Evolutionary conservation across 64 coral and sea anemone species (phyloP), one percentile per base, ranked within the genome.

Genomic region (Montipora cactus): DNA sequence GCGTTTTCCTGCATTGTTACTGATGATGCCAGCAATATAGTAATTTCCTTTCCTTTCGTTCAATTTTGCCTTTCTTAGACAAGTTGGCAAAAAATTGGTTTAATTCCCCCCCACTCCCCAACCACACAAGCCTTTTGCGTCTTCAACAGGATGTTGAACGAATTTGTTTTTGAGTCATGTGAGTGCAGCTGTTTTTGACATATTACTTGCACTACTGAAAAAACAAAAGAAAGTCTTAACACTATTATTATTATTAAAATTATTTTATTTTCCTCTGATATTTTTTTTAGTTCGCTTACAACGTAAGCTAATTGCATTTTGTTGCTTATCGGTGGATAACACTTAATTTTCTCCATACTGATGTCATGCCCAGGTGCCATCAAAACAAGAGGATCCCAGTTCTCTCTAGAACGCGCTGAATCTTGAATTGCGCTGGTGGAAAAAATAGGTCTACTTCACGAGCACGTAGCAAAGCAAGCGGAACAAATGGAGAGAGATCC

Each of bases 401-500:
- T 37, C 14, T 82, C 55, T 0, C 28, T 46, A 8, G 44, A 58
- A 64, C 80, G 55, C 58, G 80, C 80, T 64, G 11, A 45, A 64
- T 61, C 57, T 4, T 50, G 50, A 81, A 76, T 3, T 74, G 13
- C 8, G 2, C 14, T 7, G 6, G 5, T 67, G 11, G 62, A 15
- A 14, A 15, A 67, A 14, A 12, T 67, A 14, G 62, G 11, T 67
- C 10, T 14, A 16, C 12, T 55, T 10, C 1, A 55, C 2, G 5
- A 15, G 14, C 14, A 64, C 8, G 61, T 12, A 11, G 9, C 61
- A 4, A 14, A 64, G 4, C 9, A 64, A 64, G 61, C 9, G 14
- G 14, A 64, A 23, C 18, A 67, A 47, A 84, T 84, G 81, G 81
- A 84, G 18, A 46, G 14, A 3, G 14, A 84, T 16, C 81, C 81